Evolutionary conservation across 2,113 vertebrate species (phyloP).

Genomic region (Pangasianodon gigas): DNA sequence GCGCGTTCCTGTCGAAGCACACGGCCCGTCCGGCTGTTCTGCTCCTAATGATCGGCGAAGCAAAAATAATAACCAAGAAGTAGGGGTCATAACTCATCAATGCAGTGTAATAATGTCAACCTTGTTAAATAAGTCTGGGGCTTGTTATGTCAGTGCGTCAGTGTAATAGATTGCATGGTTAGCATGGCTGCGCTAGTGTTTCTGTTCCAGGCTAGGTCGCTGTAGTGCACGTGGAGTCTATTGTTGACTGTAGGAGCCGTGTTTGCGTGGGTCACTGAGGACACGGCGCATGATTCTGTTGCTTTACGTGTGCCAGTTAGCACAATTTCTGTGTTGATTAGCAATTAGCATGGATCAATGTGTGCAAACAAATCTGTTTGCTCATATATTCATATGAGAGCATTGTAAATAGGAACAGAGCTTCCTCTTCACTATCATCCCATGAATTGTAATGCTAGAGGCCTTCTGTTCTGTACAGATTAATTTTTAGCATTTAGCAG

Average conservation of each 20-base stretch:
- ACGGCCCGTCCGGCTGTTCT: conserved; percentile 66
- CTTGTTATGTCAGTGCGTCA: conserved; percentile 61
- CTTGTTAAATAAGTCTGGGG: conserved; percentile 70
- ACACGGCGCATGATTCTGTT: neutral
- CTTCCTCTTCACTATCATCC: neutral
- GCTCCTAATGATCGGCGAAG: conserved; percentile 74
- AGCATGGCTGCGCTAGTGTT: conserved; percentile 31
- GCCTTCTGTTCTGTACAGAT: conserved; percentile 26
- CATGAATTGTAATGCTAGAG: conserved; percentile 3
- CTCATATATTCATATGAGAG: neutral
- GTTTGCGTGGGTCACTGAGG: neutral
- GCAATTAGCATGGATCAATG: conserved; percentile 8
- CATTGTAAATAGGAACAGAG: conserved; percentile 8
- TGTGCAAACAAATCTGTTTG: conserved; percentile 12
- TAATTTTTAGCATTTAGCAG: conserved; percentile 39
- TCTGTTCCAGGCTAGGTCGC: conserved; percentile 18
- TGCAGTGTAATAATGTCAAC: conserved; percentile 64
- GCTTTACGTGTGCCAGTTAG: neutral
- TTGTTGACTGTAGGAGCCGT: neutral
- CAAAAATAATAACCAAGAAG: conserved; percentile 72
- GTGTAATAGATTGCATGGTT: conserved; percentile 55
- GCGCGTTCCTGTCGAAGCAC: conserved; percentile 56
- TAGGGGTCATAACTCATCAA: conserved; percentile 69
- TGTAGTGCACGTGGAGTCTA: neutral
- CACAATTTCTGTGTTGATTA: conserved; percentile 1